Evolutionary conservation across 92 coral and sea anemone genomes (phyloP), one percentile per base, ranked within the genome.

Genomic region (Epizoanthus fatuus): DNA sequence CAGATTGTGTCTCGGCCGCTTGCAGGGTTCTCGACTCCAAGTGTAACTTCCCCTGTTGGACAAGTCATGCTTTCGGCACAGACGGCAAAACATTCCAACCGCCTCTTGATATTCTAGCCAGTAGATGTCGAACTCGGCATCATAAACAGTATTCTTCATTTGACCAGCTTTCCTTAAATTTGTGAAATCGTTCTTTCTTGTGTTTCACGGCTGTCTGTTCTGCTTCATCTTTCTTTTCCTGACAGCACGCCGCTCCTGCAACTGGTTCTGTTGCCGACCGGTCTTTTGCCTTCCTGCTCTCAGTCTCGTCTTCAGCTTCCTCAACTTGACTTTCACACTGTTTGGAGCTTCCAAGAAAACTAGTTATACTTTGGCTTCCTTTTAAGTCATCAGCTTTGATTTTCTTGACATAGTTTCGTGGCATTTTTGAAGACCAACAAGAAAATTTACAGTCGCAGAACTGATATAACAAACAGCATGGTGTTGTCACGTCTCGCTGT

Each of bases 21-120:
- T 69, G 74, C 56, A 69, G 12, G 74, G 74, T 69, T 69, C 74
- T 29, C 74, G 22, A 69, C 55, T 69, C 74, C 55, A 69, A 2
- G 74, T 69, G 54, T 69, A 69, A 29, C 35, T 29, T 29, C 35
- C 35, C 35, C 35, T 29, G 35, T 29, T 29, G 35, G 35, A 29
- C 35, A 29, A 29, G 35, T 29, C 35, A 29, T 29, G 35, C 35
- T 29, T 29, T 29, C 35, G 35, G 35, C 35, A 29, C 35, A 29
- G 35, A 29, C 35, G 35, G 35, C 35, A 29, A 29, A 29, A 29
- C 35, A 29, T 29, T 12, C 74, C 54, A 69, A 69, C 74, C 16
- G 32, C 74, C 51, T 13, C 25, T 14, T 69, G 74, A 69, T 69
- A 10, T 15, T 69, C 74, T 29, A 69, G 17, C 74, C 74, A 69